phyloP scores from a whole-genome alignment of 1,140 invertebrate genomes.

The Lasioglossum albipes region DNA sequence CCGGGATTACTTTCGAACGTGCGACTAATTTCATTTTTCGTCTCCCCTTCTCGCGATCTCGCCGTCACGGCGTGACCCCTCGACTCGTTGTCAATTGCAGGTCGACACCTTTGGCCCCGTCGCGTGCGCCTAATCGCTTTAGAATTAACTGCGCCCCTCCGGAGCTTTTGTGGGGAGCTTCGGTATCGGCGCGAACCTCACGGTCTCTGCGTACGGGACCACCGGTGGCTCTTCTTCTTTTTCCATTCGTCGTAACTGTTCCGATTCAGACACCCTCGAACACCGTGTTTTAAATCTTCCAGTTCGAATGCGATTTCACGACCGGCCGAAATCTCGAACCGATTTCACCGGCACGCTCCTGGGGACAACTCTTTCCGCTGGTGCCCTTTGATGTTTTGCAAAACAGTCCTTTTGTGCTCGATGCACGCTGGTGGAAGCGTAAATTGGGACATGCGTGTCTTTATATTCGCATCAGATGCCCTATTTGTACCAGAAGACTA shows the following conservation, averaged over 20 bases:
- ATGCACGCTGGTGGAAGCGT: too few relatives aligned
- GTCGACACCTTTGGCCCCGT: conserved; percentile 77
- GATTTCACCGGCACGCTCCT: not conserved
- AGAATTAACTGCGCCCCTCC: conserved; percentile 72
- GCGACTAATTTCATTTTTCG: conserved; percentile 72
- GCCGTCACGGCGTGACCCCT: conserved; percentile 61
- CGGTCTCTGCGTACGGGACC: not conserved
- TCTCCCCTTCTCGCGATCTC: conserved; percentile 60
- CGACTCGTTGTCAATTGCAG: conserved; percentile 77
- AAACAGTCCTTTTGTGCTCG: too few relatives aligned
- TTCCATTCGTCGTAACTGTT: conserved; percentile 18
- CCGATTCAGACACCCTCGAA: not conserved
- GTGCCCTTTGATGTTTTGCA: not conserved
- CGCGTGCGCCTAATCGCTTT: conserved; percentile 79
- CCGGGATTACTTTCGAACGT: conserved; percentile 50
- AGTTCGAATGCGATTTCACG: not conserved
- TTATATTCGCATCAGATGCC: too few relatives aligned
- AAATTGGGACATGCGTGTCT: too few relatives aligned
- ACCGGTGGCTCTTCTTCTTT: not conserved
- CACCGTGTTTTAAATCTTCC: not conserved
- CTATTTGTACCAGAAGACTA: too few relatives aligned
- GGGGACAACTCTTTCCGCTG: not conserved
- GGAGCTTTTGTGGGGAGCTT: conserved; percentile 51
- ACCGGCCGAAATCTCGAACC: not conserved
- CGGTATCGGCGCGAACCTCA: conserved; percentile 26